phyloP scores from a whole-genome alignment of 2,888 invertebrate genomes.

The Cephus spinipes region DNA sequence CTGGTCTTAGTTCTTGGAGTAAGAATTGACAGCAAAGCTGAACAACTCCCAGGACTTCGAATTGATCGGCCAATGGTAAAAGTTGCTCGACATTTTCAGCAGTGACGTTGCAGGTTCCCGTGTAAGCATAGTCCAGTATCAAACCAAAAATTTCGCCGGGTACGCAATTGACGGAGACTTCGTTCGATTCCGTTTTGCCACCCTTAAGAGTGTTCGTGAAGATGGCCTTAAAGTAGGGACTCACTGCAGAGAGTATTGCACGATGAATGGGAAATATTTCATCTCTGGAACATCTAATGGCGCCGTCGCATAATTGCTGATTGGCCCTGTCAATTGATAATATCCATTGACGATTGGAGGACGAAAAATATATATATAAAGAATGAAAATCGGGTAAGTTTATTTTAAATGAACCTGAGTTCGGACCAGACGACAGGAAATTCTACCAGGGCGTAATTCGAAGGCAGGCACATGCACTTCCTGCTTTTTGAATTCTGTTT shows the following conservation, averaged over 20 bases:
- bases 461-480: slow-evolving; percentile 74
- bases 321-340: slow-evolving; percentile 64
- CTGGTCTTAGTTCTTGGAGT: slow-evolving; percentile 72
- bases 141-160: slow-evolving; percentile 73
- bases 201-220: slow-evolving; percentile 77
- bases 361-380: slow-evolving; percentile 6
- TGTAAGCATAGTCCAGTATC: slow-evolving; percentile 82
- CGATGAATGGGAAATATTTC: slow-evolving; percentile 76
- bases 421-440: slow-evolving; percentile 79
- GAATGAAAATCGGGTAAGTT: background rate
- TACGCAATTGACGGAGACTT: slow-evolving; percentile 72
- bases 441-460: slow-evolving; percentile 72
- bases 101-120: slow-evolving; percentile 75
- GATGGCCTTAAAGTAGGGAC: slow-evolving; percentile 80
- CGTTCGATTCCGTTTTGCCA: slow-evolving; percentile 72
- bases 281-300: slow-evolving; percentile 74
- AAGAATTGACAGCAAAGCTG: slow-evolving; percentile 78
- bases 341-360: background rate
- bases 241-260: slow-evolving; percentile 78
- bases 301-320: slow-evolving; percentile 79
- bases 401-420: slow-evolving; percentile 60
- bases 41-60: slow-evolving; percentile 79
- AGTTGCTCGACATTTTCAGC: slow-evolving; percentile 78
- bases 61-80: slow-evolving; percentile 78
- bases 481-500: slow-evolving; percentile 46